phyloP scores from a whole-genome alignment of 2,113 vertebrate species.

The Varanus salvator region DNA sequence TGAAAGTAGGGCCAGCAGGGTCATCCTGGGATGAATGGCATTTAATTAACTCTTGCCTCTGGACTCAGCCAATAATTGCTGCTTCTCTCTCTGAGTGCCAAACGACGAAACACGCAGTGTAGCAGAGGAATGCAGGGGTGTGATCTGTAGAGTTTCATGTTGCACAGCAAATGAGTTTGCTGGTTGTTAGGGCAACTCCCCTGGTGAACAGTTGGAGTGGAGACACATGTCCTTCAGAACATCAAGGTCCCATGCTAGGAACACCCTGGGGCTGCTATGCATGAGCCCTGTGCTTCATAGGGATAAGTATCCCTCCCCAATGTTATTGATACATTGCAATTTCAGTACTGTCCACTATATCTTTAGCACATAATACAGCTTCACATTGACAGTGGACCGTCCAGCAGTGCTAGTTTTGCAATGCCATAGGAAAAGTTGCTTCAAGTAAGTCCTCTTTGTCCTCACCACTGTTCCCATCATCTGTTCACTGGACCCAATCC shows the following conservation, averaged over 20 bases:
- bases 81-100: background rate
- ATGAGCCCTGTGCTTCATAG: background rate
- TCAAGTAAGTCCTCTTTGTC: background rate
- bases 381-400: background rate
- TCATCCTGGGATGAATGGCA: background rate
- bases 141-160: background rate
- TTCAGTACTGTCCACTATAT: background rate
- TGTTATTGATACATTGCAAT: background rate
- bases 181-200: background rate
- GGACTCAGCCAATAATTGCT: slow-evolving; percentile 8
- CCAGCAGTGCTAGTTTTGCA: background rate
- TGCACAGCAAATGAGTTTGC: background rate
- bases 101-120: background rate
- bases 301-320: background rate
- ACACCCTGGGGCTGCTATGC: background rate
- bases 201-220: background rate
- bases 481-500: background rate
- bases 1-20: slow-evolving; percentile 5
- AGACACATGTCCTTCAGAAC: background rate
- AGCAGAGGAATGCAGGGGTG: background rate
- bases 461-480: background rate
- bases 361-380: too few species aligned
- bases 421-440: background rate
- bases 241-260: too few species aligned
- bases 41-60: slow-evolving; percentile 25